phyloP scores from a whole-genome alignment of 2,797 vertebrate species.

The Megalops cyprinoides region DNA sequence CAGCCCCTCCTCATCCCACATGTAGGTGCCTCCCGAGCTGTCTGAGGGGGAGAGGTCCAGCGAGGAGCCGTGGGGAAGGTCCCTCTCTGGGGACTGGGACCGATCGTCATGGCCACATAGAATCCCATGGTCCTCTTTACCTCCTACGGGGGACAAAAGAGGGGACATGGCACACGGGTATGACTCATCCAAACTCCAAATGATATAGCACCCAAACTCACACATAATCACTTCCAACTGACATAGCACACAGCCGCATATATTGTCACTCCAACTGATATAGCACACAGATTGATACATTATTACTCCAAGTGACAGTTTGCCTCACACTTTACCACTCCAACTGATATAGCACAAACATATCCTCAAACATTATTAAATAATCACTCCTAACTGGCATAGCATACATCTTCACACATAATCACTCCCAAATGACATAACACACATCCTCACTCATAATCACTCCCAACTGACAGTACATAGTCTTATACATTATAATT shows the following conservation, averaged over 20 bases:
- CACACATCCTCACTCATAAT: too few species aligned
- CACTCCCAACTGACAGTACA: too few species aligned
- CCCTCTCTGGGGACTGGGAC: constrained; percentile 71
- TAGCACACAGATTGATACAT: background rate
- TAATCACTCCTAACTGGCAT: background rate
- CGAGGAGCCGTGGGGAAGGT: constrained; percentile 83
- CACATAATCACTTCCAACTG: too few species aligned
- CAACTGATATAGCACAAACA: background rate
- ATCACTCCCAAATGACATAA: too few species aligned
- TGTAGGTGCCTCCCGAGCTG: constrained; percentile 93
- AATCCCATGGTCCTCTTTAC: constrained; percentile 34
- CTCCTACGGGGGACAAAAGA: constrained; percentile 34
- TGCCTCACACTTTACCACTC: background rate
- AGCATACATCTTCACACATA: background rate
- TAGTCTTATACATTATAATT: too few species aligned
- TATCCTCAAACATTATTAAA: background rate
- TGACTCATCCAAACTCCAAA: too few species aligned
- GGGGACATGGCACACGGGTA: background rate
- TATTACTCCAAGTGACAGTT: background rate
- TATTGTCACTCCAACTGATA: background rate
- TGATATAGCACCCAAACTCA: background rate
- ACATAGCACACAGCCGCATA: too few species aligned
- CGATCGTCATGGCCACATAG: constrained; percentile 48
- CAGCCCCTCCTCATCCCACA: constrained; percentile 97
- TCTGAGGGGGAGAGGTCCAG: constrained; percentile 94